Evolutionary conservation across 2,888 invertebrate species (phyloP).

Genomic region (Hypena proboscidalis): DNA sequence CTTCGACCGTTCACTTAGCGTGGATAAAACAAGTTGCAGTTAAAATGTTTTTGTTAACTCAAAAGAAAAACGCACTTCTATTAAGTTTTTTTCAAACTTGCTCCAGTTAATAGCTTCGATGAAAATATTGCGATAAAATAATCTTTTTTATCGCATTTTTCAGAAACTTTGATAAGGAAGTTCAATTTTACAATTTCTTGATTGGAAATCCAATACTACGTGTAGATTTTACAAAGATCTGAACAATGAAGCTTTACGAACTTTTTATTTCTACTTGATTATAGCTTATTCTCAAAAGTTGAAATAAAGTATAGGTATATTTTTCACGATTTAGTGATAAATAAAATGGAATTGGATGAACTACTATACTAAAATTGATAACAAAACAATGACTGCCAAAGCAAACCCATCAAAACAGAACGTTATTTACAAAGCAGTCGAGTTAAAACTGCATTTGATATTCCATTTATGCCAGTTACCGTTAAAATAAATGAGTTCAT

Average conservation of each 20-base stretch:
- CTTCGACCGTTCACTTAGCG: slow-evolving; percentile 47
- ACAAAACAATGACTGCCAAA: neutral
- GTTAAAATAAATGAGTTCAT: slow-evolving; percentile 68
- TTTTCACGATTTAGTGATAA: no score
- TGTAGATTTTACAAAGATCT: neutral
- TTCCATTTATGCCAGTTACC: slow-evolving; percentile 54
- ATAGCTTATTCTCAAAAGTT: no score
- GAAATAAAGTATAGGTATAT: no score
- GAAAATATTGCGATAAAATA: slow-evolving; percentile 20
- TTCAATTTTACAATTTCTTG: neutral
- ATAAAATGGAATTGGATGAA: neutral
- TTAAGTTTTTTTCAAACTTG: slow-evolving; percentile 35
- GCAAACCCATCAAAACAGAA: no score
- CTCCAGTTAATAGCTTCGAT: slow-evolving; percentile 25
- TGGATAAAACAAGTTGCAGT: slow-evolving; percentile 47
- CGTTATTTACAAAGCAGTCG: slow-evolving; percentile 24
- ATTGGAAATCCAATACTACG: neutral
- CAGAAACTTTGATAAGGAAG: slow-evolving; percentile 1
- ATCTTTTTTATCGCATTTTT: slow-evolving; percentile 19
- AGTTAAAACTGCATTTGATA: slow-evolving; percentile 41
- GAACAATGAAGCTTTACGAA: no score
- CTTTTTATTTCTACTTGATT: no score
- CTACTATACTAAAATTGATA: neutral
- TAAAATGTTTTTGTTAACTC: slow-evolving; percentile 46
- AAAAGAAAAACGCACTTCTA: slow-evolving; percentile 35